Evolutionary conservation across 2,888 invertebrate genomes (phyloP), one percentile per base, ranked within the genome.

Genomic region (Apodemia zela): DNA sequence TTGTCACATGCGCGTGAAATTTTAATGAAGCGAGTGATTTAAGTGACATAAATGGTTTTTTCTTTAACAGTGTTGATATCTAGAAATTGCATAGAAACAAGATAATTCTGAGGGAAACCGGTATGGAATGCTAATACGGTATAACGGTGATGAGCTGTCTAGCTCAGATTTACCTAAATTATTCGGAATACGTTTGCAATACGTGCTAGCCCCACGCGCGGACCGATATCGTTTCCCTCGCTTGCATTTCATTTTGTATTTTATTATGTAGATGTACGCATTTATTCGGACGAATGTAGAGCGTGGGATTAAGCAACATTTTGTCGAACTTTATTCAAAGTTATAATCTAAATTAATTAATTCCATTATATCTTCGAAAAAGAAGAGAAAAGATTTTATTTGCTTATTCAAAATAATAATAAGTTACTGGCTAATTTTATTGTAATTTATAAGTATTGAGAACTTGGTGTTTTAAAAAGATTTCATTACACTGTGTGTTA

Each of bases 141-240:
- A 68, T 89, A 90, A 89, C 89, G 89, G 89, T 84, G 76, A 75
- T 74, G 76, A 73, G 73, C 77, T 73, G 82, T 86, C 85, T 87
- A 79, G 77, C 77, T 75, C 76, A 78, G 84, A 85, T 87, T 87
- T 87, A 84, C 80, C 82, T 87, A 85, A 88, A 87, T 82, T 87
- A 87, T 88, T 89, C 85, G 81, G 81, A 79, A 77, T 82, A 80
- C 82, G 82, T 85, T 80, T 75, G 75, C 73, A 68, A 77, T 75
- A 75, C 81, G 81, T 85, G 83, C 82, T 76, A 75, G 79, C 75
- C 71, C 72, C 68, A 74, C 71, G 73, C 76, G 74, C 76, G 75
- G 78, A 77, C 73, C 72, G 68, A 78, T 78, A 74, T 73, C 72
- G 69, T 67, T 51, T 59, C 62, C 49, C 58, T 57, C 54, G 51